These are phyloP conservation scores for Heterodera carotae DNA, from an alignment of 1,140 invertebrate species.

Conservation along the genomic window DNA sequence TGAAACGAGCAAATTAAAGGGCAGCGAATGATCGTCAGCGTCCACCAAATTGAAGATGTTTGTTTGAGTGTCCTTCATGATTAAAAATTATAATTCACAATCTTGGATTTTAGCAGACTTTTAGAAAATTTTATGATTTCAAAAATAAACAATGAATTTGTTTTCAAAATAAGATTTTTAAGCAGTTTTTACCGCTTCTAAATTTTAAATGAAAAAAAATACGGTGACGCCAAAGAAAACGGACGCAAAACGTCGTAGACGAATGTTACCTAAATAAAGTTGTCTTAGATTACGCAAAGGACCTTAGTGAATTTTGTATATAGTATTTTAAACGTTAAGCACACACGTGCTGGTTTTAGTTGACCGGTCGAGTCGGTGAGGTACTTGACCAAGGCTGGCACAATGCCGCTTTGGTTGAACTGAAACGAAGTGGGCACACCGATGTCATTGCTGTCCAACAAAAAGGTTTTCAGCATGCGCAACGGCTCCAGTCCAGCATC, in stretches of 20 bases:
- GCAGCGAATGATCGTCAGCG: conserved; percentile 60
- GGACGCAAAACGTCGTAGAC: conserved; percentile 53
- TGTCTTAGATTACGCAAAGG: too few species aligned
- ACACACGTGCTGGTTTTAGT: conserved; percentile 31
- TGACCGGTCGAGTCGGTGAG: conserved; percentile 35
- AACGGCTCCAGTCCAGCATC: conserved; percentile 52
- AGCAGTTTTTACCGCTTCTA: background rate
- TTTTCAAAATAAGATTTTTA: background rate
- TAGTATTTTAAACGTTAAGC: too few species aligned
- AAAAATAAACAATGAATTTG: too few species aligned
- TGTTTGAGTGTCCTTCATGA: background rate
- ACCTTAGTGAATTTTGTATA: too few species aligned
- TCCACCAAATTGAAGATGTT: conserved; percentile 31
- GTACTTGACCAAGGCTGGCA: conserved; percentile 50
- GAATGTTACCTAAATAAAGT: conserved; percentile 18
- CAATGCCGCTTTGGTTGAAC: conserved; percentile 59
- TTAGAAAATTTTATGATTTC: background rate
- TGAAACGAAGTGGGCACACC: conserved; percentile 53
- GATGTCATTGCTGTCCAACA: conserved; percentile 47
- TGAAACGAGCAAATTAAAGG: conserved; percentile 79
- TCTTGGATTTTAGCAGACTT: too few species aligned
- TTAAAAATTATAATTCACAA: too few species aligned
- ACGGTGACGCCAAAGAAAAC: conserved; percentile 54
- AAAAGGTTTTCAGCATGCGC: conserved; percentile 36
- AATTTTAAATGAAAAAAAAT: conserved; percentile 7